Evolutionary conservation across 2,888 invertebrate species (phyloP).

Genomic region (Lydus trimaculatus): DNA sequence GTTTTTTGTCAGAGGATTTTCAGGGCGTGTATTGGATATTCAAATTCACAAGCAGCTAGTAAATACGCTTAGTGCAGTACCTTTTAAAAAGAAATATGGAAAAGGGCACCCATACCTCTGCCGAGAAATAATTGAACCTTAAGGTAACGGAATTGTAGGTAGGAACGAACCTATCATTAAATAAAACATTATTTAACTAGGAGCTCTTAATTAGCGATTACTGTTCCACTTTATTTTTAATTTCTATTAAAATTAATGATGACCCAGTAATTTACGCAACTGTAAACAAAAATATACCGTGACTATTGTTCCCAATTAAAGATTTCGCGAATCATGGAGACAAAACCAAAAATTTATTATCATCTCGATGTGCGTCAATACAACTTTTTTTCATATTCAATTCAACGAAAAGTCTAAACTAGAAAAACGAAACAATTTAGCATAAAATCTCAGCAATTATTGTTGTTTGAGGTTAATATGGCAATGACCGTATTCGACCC

Average conservation of each 20-base stretch:
- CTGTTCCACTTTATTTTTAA: not conserved
- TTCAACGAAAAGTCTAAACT: not conserved
- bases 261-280: not conserved
- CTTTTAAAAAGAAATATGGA: no score
- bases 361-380: not conserved
- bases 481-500: constrained; percentile 48
- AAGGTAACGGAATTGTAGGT: no score
- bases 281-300: not conserved
- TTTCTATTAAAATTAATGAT: not conserved
- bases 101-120: no score
- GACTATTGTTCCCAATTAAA: not conserved
- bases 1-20: no score
- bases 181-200: not conserved
- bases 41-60: no score
- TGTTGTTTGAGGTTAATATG: constrained; percentile 43
- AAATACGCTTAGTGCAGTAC: no score
- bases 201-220: not conserved
- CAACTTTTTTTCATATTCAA: not conserved
- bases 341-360: not conserved
- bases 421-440: not conserved
- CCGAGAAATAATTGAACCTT: no score
- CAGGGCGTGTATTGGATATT: no score
- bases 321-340: not conserved
- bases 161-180: not conserved
- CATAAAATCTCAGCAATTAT: constrained; percentile 19